phyloP scores from a whole-genome alignment of 2,113 vertebrate species.

The Lanius collurio region DNA sequence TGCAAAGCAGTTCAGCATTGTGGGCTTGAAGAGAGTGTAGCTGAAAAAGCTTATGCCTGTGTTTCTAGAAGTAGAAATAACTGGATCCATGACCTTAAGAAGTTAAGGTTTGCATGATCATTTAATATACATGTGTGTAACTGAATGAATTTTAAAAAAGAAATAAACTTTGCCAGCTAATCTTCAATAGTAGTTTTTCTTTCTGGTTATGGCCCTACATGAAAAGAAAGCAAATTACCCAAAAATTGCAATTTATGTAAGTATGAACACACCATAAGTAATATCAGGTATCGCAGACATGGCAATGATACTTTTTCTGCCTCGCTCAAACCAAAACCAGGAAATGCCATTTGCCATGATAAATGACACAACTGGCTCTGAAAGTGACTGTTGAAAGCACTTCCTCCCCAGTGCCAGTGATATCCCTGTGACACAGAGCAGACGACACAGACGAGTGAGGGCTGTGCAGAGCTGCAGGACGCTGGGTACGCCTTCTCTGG shows the following conservation, averaged over 20 bases:
- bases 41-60: not conserved
- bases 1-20: not conserved
- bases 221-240: not conserved
- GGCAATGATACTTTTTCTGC: not conserved
- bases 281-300: not conserved
- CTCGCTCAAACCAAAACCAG: not conserved
- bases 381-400: constrained; percentile 49
- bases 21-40: not conserved
- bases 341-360: constrained; percentile 43
- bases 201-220: not conserved
- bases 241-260: not conserved
- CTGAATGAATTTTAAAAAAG: not conserved
- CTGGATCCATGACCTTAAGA: not conserved
- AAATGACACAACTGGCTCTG: constrained; percentile 30
- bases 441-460: not conserved
- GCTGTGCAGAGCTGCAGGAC: not conserved
- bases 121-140: not conserved
- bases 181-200: not conserved
- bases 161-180: not conserved
- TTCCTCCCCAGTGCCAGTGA: not conserved
- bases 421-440: not conserved
- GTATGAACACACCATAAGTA: not conserved
- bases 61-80: not conserved
- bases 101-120: not conserved
- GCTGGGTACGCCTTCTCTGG: not conserved